phyloP scores from a whole-genome alignment of 2,113 vertebrate species.

The Dipodomys merriami region DNA sequence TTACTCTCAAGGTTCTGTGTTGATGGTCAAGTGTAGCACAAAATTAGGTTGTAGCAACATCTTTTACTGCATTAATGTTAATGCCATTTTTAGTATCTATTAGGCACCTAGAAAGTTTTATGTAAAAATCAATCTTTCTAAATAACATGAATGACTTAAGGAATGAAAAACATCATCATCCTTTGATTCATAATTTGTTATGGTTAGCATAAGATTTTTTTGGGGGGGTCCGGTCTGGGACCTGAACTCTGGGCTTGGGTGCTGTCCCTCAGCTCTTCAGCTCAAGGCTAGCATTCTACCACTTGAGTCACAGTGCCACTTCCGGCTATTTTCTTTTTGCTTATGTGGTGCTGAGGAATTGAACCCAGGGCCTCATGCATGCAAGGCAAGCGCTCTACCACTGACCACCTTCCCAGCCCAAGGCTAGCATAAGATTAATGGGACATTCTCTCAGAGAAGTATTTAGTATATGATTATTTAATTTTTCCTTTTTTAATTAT shows the following conservation, averaged over 20 bases:
- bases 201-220: not conserved
- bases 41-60: not conserved
- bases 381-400: no score
- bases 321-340: no score
- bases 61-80: not conserved
- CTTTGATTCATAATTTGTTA: slow-evolving; percentile 35
- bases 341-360: no score
- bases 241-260: no score
- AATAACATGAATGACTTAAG: slow-evolving; percentile 34
- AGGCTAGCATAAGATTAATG: not conserved
- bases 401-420: no score
- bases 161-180: not conserved
- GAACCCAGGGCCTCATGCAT: no score
- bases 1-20: not conserved
- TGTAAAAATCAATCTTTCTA: slow-evolving; percentile 35
- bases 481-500: no score
- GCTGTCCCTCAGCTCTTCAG: no score
- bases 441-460: slow-evolving; percentile 2
- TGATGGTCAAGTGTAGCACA: not conserved
- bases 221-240: no score
- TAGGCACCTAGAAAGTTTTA: not conserved
- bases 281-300: no score
- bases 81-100: slow-evolving; percentile 12
- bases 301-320: no score
- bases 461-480: not conserved